A percentile compares a stretch with the other conserved stretches of the same genome.
Evolutionary conservation across 1,140 invertebrate species (phyloP).

Genomic region (Chironomus tepperi): DNA sequence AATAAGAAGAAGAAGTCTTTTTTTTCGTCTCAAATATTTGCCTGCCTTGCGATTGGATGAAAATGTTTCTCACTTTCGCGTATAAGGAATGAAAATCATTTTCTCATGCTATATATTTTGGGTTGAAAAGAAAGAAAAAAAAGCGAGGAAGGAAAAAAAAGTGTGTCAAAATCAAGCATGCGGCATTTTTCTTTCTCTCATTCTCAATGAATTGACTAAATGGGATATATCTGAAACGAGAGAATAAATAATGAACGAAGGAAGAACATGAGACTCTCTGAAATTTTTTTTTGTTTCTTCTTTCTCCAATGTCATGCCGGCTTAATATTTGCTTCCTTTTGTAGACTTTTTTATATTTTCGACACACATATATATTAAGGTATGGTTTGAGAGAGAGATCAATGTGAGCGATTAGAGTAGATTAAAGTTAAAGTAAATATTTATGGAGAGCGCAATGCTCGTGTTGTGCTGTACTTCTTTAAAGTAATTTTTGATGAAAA

Average conservation of each 20-base stretch:
- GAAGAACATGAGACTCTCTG: background rate
- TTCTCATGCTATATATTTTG: background rate
- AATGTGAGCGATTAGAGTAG: too few species aligned
- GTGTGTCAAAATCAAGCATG: slow-evolving; percentile 12
- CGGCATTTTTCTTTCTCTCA: slow-evolving; percentile 3
- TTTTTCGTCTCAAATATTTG: background rate
- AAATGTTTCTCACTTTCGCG: slow-evolving; percentile 7
- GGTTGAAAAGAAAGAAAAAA: background rate
- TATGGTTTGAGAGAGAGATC: too few species aligned
- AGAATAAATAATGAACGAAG: background rate
- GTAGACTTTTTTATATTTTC: background rate
- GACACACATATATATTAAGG: too few species aligned
- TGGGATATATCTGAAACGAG: background rate
- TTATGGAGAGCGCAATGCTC: too few species aligned
- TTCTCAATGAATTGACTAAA: background rate
- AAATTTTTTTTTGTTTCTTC: background rate
- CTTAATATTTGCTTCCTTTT: background rate
- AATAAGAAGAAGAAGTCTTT: background rate
- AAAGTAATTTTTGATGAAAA: too few species aligned
- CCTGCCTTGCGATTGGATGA: slow-evolving; percentile 4
- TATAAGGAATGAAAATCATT: slow-evolving; percentile 9
- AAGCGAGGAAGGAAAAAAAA: background rate
- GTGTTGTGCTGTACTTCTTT: too few species aligned
- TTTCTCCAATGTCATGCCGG: background rate
- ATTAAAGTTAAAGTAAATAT: too few species aligned